Evolutionary conservation across 2,888 invertebrate genomes (phyloP), one percentile per base, ranked within the genome.

Genomic region (Sinodicranocentrus sp.): DNA sequence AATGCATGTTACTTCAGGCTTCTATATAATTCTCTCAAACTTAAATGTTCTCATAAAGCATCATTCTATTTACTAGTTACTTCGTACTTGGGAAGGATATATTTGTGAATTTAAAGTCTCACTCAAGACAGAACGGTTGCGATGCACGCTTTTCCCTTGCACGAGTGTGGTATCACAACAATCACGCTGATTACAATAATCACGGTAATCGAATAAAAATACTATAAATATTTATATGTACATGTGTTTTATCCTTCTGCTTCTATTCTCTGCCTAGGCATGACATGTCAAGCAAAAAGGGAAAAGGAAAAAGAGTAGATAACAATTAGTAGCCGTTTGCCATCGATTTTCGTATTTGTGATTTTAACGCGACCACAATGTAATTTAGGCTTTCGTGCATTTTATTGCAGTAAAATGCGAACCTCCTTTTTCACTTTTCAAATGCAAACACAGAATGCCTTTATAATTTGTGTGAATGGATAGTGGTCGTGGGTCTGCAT

Each of bases 191-290:
- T 77, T 68, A 77, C 77, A 44, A 59, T 77, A 77, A 68, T 77
- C 68, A 68, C 61, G 68, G 68, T 77, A 70, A 77, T 77, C 77
- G 59, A 77, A 77, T 77, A 77, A 77, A 77, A 77, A 77, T 61
- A 43, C 59, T 70, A 67, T 67, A 76, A 76, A 76, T 76, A 67
- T 76, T 67, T 67, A 57, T 67, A 43, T 54, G 23, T n/a, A 17
- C 39, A 54, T 52, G 33, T 54, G 28, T 21, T 61, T 15, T 33
- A 6, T 15, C 26, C 48, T 48, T 15, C 15, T 48, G 15, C 25
- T 21, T 17, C 1, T 23, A 25, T 57, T 23, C 15, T 25, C 25
- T 2, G 25, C 10, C 57, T 23, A 25, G 23, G 17, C 25, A 61
- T n/a, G 54, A 54, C 57, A n/a, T n/a, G n/a, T n/a, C n/a, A n/a